Evolutionary conservation across 2,888 invertebrate genomes (phyloP), one percentile per base, ranked within the genome.

Genomic region (Serripes groenlandicus): DNA sequence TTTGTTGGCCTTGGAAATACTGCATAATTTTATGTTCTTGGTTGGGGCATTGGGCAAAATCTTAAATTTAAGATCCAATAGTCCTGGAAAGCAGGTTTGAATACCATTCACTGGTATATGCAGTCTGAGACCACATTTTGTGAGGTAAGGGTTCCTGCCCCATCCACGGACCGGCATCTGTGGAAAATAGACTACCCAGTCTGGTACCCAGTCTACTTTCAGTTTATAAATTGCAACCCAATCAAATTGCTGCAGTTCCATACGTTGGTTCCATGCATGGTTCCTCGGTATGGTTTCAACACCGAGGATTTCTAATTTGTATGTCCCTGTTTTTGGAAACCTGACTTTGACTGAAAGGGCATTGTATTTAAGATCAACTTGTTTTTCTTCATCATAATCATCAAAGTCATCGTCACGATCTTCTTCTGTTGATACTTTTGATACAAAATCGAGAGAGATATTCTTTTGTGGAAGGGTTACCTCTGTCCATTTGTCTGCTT

Each of bases 291-390:
- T n/a, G 21, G 37, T 21, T 70, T 92, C 90, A 56, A 85, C 86
- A 2, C 92, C 93, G 26, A 91, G 90, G 15, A 93, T 78, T 81
- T 93, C 92, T 68, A 93, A 64, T 70, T 89, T 89, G 75, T 91
- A 93, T 3, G 62, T 83, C 11, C 92, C 93, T 4, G 76, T 72
- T 28, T 83, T 81, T 1, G 90, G 91, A 58, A 91, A 89, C 5
- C 90, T 78, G 9, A 88, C 76, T 66, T 83, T 86, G 9, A 91
- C 26, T 5, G 58, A 58, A 28, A 58, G 15, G 23, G 58, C 58
- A 58, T 58, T 28, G 28, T 58, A 58, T 26, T 3, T 26, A 26
- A 58, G 23, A 28, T 58, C 58, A 5, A 3, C 15, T 4, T 58
- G 58, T 9, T 58, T 28, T 28, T 58, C 28, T 58, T 37, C 58